A percentile compares a stretch with the other conserved stretches of the same genome.
Evolutionary conservation across 2,113 vertebrate genomes (phyloP).

Genomic region (Heliornis fulica): DNA sequence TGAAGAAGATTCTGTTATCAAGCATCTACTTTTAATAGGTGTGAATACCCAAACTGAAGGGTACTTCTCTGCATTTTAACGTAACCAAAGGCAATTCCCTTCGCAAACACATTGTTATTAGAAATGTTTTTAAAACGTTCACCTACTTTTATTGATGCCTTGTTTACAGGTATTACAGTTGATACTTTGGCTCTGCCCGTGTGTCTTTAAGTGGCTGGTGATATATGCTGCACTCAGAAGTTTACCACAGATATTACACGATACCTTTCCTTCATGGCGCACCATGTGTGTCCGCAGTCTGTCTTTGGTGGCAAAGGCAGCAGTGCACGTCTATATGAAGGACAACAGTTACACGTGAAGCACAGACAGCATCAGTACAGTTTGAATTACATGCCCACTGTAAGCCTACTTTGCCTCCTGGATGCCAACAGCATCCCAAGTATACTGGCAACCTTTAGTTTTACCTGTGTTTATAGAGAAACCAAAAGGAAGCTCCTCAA

Average conservation of each 20-base stretch:
- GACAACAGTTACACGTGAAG: slow-evolving; percentile 71
- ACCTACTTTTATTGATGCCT: slow-evolving; percentile 88
- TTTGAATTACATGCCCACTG: not conserved
- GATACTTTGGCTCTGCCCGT: slow-evolving; percentile 90
- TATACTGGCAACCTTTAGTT: not conserved
- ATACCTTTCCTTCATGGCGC: slow-evolving; percentile 97
- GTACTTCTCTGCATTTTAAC: not conserved
- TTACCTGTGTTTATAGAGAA: not conserved
- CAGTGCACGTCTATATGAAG: slow-evolving; percentile 89
- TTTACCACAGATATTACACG: slow-evolving; percentile 98
- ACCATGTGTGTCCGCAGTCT: slow-evolving; percentile 98
- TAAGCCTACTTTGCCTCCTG: slow-evolving; percentile 15
- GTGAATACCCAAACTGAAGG: not conserved
- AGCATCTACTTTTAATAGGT: not conserved
- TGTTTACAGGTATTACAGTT: slow-evolving; percentile 96
- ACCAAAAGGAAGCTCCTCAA: not conserved
- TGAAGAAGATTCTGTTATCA: not conserved
- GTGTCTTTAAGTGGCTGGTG: slow-evolving; percentile 99
- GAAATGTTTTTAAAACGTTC: slow-evolving; percentile 50
- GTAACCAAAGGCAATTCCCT: slow-evolving; percentile 15
- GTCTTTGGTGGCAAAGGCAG: slow-evolving; percentile 99
- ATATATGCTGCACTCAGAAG: slow-evolving; percentile 98
- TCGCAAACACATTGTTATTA: not conserved
- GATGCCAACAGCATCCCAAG: not conserved
- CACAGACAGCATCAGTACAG: slow-evolving; percentile 58